Percentiles rank a stretch among this genome's conserved stretches.
Conservation (phyloP, 1,140 invertebrate genomes). For the Saccostrea echinata region DNA sequence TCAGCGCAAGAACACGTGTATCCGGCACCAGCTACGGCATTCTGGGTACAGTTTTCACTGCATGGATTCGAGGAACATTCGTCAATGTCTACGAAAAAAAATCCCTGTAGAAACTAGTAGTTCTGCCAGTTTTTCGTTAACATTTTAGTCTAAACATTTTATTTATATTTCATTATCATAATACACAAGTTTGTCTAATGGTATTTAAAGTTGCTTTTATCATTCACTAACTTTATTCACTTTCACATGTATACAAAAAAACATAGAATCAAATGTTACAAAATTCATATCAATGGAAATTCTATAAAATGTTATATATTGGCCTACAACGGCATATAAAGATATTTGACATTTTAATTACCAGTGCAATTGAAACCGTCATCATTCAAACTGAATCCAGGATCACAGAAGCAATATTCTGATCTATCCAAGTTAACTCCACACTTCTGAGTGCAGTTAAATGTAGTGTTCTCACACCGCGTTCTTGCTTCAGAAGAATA, state of each 20-base stretch:
- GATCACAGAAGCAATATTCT: conserved; percentile 39
- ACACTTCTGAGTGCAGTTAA: conserved; percentile 36
- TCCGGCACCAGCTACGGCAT: conserved; percentile 47
- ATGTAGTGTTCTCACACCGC: background rate
- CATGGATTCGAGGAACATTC: conserved; percentile 51
- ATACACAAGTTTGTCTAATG: background rate
- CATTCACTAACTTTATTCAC: background rate
- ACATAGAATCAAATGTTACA: too few relatives aligned
- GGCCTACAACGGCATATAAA: too few relatives aligned
- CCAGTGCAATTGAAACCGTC: background rate
- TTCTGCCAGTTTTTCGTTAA: too few relatives aligned
- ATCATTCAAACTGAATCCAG: conserved; percentile 7
- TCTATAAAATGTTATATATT: too few relatives aligned
- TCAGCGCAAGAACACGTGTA: conserved; percentile 59
- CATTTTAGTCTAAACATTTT: background rate
- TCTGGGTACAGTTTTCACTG: conserved; percentile 40
- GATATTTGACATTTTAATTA: background rate
- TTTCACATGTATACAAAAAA: background rate
- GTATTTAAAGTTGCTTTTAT: background rate
- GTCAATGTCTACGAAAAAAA: conserved; percentile 48
- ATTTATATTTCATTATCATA: too few relatives aligned
- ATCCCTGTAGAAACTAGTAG: too few relatives aligned
- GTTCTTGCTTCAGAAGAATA: conserved; percentile 32
- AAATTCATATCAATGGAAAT: too few relatives aligned
- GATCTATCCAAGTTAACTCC: conserved; percentile 14